Evolutionary conservation across 2,888 invertebrate genomes (phyloP), one percentile per base, ranked within the genome.

Genomic region (Yponomeuta evonymella): DNA sequence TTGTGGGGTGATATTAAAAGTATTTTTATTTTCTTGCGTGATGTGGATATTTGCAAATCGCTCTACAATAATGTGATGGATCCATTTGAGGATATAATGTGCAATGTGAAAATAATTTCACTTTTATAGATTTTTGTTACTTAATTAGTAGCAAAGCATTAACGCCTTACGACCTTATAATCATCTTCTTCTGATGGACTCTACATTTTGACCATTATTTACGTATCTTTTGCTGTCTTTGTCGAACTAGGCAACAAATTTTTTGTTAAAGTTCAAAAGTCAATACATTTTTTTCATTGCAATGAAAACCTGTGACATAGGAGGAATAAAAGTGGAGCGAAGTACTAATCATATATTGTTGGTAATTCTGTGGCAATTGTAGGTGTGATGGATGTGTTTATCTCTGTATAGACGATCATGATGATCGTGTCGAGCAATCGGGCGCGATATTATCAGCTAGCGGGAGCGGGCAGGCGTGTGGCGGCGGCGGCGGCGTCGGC

Each of bases 401-500:
- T 58, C 3, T 3, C 12, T 58, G 51, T 15, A 58, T 58, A 58
- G 51, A 12, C 51, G 12, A 15, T 12, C 51, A 12, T 12, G 64
- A 30, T 30, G 64, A 30, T 64, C 29, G 30, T 64, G 64, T 29
- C 23, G 64, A 8, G 23, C 62, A 23, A n/a, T 62, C 64, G 64
- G 10, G 51, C 12, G 30, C 64, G 29, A 29, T 2, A 29, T 79
- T 78, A 78, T 79, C 78, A 75, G 76, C 73, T 74, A 72, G 73
- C 73, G 30, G 33, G 15, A 2, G 23, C 51, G 51, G 51, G 51
- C 51, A 8, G 62, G 65, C 58, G 11, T 8, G 29, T 4, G 29
- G 80, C 12, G 33, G 76, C 75, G 78, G 78, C 76, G 79, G 79
- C 23, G 29, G 80, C 12, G 33, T 76, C 75, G 78, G 78, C 76